phyloP scores from a whole-genome alignment of 1,140 invertebrate genomes.

The Mya arenaria region DNA sequence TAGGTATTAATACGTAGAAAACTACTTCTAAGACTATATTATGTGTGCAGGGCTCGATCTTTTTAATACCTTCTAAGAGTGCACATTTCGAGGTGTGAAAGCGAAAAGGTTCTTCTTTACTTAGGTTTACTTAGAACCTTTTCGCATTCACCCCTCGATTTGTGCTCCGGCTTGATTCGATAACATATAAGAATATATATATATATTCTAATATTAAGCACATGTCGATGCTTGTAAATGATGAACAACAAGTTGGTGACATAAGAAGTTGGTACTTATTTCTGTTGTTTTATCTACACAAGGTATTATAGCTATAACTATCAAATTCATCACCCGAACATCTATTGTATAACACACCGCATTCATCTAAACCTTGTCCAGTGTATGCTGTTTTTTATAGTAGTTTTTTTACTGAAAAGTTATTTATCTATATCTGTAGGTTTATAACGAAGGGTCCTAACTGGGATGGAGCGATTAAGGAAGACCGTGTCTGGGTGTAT shows the following conservation, averaged over 20 bases:
- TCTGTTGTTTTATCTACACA: background rate
- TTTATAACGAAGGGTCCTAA: slow-evolving; percentile 20
- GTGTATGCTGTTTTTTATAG: too few relatives aligned
- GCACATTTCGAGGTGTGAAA: background rate
- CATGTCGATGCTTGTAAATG: too few relatives aligned
- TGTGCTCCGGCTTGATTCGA: background rate
- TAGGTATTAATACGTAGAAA: slow-evolving; percentile 38
- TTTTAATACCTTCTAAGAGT: background rate
- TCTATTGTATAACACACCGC: background rate
- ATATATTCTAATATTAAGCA: too few relatives aligned
- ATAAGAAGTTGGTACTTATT: background rate
- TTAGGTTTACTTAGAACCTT: too few relatives aligned
- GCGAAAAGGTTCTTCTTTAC: background rate
- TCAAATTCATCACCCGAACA: background rate
- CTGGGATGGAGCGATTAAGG: background rate
- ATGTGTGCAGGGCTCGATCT: background rate
- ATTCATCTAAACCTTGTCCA: too few relatives aligned
- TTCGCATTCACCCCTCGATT: too few relatives aligned
- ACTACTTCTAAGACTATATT: background rate
- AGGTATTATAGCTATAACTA: background rate
- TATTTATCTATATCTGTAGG: background rate
- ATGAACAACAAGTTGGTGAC: background rate
- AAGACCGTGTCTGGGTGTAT: background rate
- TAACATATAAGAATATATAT: background rate
- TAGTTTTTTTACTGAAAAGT: background rate